phyloP scores from a whole-genome alignment of 2,888 invertebrate genomes.

The Sphinx pinastri region DNA sequence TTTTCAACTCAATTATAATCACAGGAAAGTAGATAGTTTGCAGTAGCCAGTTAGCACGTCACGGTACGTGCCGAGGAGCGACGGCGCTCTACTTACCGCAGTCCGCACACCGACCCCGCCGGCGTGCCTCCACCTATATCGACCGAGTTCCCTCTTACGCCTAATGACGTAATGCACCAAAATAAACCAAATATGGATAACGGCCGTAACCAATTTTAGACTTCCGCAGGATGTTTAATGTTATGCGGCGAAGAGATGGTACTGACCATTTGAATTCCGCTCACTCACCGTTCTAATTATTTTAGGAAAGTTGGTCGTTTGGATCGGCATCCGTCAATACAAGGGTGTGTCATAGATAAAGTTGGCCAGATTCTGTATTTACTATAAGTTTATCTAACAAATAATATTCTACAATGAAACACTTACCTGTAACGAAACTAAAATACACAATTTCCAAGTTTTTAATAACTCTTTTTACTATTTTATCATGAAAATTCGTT shows the following conservation, averaged over 20 bases:
- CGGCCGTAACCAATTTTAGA: slow-evolving; percentile 51
- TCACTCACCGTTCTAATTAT: slow-evolving; percentile 35
- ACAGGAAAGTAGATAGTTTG: background rate
- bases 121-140: slow-evolving; percentile 41
- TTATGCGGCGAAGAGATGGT: slow-evolving; percentile 25
- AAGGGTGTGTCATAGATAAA: slow-evolving; percentile 76
- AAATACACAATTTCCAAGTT: slow-evolving; percentile 42
- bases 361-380: slow-evolving; percentile 32
- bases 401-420: slow-evolving; percentile 11
- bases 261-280: slow-evolving; percentile 33
- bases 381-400: background rate
- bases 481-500: slow-evolving; percentile 61
- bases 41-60: slow-evolving; percentile 29
- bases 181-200: slow-evolving; percentile 80
- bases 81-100: slow-evolving; percentile 41
- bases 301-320: slow-evolving; percentile 43
- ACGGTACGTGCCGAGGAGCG: slow-evolving; percentile 22
- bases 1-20: background rate
- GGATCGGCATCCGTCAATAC: slow-evolving; percentile 58
- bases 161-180: slow-evolving; percentile 82
- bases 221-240: slow-evolving; percentile 45
- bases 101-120: slow-evolving; percentile 45
- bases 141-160: slow-evolving; percentile 52
- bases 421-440: slow-evolving; percentile 54
- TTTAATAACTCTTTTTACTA: slow-evolving; percentile 49